A percentile compares a stretch with the other conserved stretches of the same genome.
Evolutionary conservation across 2,113 vertebrate genomes (phyloP).

Genomic region (Notarius lentiginosus): DNA sequence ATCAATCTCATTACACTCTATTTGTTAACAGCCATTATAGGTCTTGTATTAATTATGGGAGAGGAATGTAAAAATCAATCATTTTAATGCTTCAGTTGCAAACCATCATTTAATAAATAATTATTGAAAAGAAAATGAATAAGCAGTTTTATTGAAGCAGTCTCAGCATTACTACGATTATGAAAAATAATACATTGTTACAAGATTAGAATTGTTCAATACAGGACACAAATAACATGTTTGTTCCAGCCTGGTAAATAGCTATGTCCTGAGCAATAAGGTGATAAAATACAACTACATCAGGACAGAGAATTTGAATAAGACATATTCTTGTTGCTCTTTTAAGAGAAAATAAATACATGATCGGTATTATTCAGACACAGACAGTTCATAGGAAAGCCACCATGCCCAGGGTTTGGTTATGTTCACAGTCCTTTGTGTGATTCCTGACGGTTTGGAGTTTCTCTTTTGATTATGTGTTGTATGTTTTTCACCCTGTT

Average conservation of each 20-base stretch:
- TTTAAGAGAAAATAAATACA: slow-evolving; percentile 24
- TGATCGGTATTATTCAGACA: slow-evolving; percentile 15
- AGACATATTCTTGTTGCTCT: slow-evolving; percentile 3
- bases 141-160: not conserved
- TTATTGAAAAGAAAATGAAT: not conserved
- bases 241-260: not conserved
- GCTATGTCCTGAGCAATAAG: not conserved
- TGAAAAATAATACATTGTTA: not conserved
- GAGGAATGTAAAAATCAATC: not conserved
- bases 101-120: slow-evolving; percentile 9
- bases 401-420: slow-evolving; percentile 25
- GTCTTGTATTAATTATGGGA: slow-evolving; percentile 10
- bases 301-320: not conserved
- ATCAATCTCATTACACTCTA: slow-evolving; percentile 19
- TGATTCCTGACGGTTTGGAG: slow-evolving; percentile 30
- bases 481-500: slow-evolving; percentile 39
- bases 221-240: not conserved
- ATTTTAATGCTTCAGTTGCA: not conserved
- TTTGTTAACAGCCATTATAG: not conserved
- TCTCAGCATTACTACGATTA: not conserved
- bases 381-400: slow-evolving; percentile 35
- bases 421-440: slow-evolving; percentile 9
- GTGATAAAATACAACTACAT: not conserved
- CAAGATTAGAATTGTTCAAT: not conserved
- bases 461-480: slow-evolving; percentile 26